Conservation (phyloP, 2,797 vertebrate genomes). For the Poeciliopsis turneri region DNA sequence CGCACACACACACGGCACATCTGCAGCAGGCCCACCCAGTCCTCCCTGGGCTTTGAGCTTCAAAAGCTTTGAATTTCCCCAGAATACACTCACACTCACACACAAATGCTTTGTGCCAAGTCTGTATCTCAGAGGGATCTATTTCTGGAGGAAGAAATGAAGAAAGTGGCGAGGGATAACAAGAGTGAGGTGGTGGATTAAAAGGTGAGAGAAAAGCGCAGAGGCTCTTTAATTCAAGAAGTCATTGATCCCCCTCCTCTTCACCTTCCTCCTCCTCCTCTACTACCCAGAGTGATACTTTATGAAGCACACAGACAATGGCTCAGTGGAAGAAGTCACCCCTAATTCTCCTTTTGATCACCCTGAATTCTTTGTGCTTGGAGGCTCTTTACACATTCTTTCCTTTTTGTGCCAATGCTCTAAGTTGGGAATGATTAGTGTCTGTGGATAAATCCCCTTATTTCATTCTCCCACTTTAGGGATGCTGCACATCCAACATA, state of each 20-base stretch:
- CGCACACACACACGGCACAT: constrained; percentile 35
- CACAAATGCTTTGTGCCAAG: constrained; percentile 45
- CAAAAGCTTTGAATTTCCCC: constrained; percentile 65
- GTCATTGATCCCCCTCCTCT: constrained; percentile 61
- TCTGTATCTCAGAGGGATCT: constrained; percentile 46
- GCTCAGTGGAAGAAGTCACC: constrained; percentile 81
- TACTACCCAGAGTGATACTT: constrained; percentile 72
- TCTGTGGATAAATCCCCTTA: constrained; percentile 75
- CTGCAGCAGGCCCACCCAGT: constrained; percentile 69
- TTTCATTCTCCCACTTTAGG: constrained; percentile 64
- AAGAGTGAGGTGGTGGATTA: constrained; percentile 62
- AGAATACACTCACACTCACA: constrained; percentile 38
- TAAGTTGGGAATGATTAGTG: constrained; percentile 78
- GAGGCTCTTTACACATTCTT: constrained; percentile 76
- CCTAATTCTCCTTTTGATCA: constrained; percentile 83
- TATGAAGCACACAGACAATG: constrained; percentile 77
- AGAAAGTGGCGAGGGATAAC: constrained; percentile 44
- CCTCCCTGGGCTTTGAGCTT: constrained; percentile 37
- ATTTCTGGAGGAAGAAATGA: constrained; percentile 48
- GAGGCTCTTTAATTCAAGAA: constrained; percentile 77
- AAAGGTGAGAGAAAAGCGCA: constrained; percentile 68
- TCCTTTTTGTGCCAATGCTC: constrained; percentile 71
- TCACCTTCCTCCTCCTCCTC: constrained; percentile 17
- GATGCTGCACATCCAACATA: constrained; percentile 60
- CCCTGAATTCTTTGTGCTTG: constrained; percentile 74